Conservation (phyloP, 23 tunicate species). For the Ciona savignyi region DNA sequence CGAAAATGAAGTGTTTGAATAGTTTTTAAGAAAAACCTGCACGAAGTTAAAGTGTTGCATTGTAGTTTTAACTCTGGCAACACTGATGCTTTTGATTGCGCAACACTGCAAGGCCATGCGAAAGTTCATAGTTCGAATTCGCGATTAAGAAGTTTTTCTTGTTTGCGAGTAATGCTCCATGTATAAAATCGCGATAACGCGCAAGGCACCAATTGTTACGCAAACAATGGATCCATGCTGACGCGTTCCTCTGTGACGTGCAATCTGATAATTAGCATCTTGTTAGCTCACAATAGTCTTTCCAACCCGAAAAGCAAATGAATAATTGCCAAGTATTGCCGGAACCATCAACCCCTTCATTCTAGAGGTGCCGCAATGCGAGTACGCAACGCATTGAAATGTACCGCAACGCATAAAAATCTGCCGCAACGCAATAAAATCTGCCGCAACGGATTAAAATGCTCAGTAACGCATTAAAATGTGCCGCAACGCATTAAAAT, state of each 20-base stretch:
- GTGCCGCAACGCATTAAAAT: too few species aligned
- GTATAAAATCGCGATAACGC: not conserved
- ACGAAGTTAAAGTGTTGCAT: too few species aligned
- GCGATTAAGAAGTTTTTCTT: not conserved
- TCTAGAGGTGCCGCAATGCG: not conserved
- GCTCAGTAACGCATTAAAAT: too few species aligned
- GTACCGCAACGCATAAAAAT: too few species aligned
- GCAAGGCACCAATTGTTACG: conserved; percentile 1
- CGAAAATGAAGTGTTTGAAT: too few species aligned
- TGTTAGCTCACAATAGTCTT: not conserved
- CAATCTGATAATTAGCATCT: not conserved
- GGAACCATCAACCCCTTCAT: too few species aligned
- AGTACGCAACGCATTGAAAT: too few species aligned
- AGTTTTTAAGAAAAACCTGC: too few species aligned
- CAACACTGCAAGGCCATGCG: not conserved
- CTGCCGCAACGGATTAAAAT: too few species aligned
- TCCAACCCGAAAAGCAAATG: not conserved
- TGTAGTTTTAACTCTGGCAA: not conserved
- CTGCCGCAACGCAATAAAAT: too few species aligned
- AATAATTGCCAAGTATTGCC: too few species aligned
- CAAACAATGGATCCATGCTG: not conserved
- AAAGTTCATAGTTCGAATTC: not conserved
- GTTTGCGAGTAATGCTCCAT: not conserved
- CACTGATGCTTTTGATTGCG: not conserved
- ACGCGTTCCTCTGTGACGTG: not conserved